Evolutionary conservation across 2,888 invertebrate species (phyloP).

Genomic region (Linnaemya vulpina): DNA sequence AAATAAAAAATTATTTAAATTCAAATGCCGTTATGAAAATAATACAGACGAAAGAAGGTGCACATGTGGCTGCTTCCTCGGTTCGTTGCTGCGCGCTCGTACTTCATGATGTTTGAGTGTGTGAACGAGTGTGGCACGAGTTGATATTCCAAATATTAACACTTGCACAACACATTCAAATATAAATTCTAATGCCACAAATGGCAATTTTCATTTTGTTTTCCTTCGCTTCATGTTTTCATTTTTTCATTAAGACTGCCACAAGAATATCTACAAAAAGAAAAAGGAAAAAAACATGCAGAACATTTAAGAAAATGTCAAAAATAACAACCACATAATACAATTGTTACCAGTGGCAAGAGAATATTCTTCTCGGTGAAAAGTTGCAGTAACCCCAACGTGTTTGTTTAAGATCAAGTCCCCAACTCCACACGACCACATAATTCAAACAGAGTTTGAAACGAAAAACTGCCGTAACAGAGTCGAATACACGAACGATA

Average conservation of each 20-base stretch:
- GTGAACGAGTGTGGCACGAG: slow-evolving; percentile 42
- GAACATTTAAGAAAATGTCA: slow-evolving; percentile 69
- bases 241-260: slow-evolving; percentile 29
- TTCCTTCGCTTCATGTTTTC: slow-evolving; percentile 23
- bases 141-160: slow-evolving; percentile 58
- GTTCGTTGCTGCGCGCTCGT: slow-evolving; percentile 33
- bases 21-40: slow-evolving; percentile 68
- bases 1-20: slow-evolving; percentile 60
- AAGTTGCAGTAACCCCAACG: slow-evolving; percentile 33
- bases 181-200: slow-evolving; percentile 64
- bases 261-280: background rate
- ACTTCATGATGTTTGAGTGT: slow-evolving; percentile 8
- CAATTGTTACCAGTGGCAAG: slow-evolving; percentile 39
- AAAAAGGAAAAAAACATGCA: slow-evolving; percentile 10
- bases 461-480: slow-evolving; percentile 20
- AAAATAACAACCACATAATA: slow-evolving; percentile 63
- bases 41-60: slow-evolving; percentile 46
- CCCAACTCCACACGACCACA: background rate
- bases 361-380: background rate
- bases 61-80: slow-evolving; percentile 62
- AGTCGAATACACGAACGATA: background rate
- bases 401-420: slow-evolving; percentile 25
- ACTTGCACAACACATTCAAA: slow-evolving; percentile 57
- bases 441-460: slow-evolving; percentile 9
- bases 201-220: slow-evolving; percentile 58